A percentile compares a stretch with the other conserved stretches of the same genome.
These are phyloP conservation scores for Drosophila picticornis DNA, from an alignment of 2,888 invertebrate genomes.

Conservation along the genomic window DNA sequence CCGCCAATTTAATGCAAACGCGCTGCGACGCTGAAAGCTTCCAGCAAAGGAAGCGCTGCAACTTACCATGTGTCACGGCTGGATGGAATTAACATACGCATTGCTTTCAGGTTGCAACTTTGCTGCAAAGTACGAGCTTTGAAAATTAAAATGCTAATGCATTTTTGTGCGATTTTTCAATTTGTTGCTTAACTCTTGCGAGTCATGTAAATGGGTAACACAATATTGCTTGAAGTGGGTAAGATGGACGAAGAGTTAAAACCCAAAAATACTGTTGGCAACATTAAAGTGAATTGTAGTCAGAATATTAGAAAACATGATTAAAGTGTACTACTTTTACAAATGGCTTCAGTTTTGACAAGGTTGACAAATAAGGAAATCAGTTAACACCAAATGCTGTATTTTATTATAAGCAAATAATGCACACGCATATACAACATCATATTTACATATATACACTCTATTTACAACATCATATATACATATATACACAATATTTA, in stretches of 20 bases:
- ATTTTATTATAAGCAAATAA: background rate
- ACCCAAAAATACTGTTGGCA: background rate
- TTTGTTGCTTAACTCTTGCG: slow-evolving; percentile 37
- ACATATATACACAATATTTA: background rate
- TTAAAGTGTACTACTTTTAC: background rate
- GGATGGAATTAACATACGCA: slow-evolving; percentile 66
- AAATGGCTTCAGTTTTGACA: background rate
- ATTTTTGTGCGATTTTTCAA: slow-evolving; percentile 46
- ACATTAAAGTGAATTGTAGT: background rate
- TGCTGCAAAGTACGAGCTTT: slow-evolving; percentile 29
- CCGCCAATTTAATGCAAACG: slow-evolving; percentile 67
- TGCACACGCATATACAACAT: background rate
- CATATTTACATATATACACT: background rate
- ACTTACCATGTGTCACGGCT: slow-evolving; percentile 60
- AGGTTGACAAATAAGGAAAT: background rate
- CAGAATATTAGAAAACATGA: background rate
- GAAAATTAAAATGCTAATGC: slow-evolving; percentile 60
- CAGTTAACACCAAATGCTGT: background rate
- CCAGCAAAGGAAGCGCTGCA: slow-evolving; percentile 25
- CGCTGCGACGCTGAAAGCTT: slow-evolving; percentile 15
- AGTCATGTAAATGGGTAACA: slow-evolving; percentile 21
- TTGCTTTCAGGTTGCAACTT: slow-evolving; percentile 21
- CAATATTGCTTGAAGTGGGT: slow-evolving; percentile 1
- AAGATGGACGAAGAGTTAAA: background rate
- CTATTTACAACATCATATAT: background rate